phyloP scores from a whole-genome alignment of 2,113 vertebrate species.

The Trachemys scripta region DNA sequence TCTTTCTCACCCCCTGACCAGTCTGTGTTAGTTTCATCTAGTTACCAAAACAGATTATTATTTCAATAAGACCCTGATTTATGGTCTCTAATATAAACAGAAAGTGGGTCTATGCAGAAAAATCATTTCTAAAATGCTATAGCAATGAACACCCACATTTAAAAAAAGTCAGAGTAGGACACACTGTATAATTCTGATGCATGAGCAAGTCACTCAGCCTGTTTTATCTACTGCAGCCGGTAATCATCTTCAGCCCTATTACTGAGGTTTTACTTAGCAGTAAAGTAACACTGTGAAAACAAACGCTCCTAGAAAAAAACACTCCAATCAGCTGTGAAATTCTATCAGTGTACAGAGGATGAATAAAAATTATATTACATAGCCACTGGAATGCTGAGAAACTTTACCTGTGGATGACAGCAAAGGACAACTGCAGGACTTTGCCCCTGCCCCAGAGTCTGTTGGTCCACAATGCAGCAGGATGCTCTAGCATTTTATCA shows the following conservation, averaged over 20 bases:
- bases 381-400: not conserved
- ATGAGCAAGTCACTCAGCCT: not conserved
- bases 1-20: not conserved
- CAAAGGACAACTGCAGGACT: not conserved
- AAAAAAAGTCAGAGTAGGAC: not conserved
- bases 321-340: not conserved
- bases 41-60: not conserved
- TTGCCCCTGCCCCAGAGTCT: not conserved
- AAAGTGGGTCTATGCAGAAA: constrained; percentile 1
- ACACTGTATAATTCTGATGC: not conserved
- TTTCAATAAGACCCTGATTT: not conserved
- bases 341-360: not conserved
- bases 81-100: not conserved
- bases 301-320: not conserved
- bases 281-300: not conserved
- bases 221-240: not conserved
- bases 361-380: not conserved
- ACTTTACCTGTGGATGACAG: constrained; percentile 27
- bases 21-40: fast-evolving
- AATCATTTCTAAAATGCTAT: not conserved
- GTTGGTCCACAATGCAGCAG: not conserved
- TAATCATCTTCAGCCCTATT: not conserved
- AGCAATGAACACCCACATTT: fast-evolving
- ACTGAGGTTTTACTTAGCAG: not conserved
- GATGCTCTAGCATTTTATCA: not conserved